Base-by-base conservation (phyloP, 35 echinoderm and acorn worm genomes). In the Heliocidaris tuberculata region DNA sequence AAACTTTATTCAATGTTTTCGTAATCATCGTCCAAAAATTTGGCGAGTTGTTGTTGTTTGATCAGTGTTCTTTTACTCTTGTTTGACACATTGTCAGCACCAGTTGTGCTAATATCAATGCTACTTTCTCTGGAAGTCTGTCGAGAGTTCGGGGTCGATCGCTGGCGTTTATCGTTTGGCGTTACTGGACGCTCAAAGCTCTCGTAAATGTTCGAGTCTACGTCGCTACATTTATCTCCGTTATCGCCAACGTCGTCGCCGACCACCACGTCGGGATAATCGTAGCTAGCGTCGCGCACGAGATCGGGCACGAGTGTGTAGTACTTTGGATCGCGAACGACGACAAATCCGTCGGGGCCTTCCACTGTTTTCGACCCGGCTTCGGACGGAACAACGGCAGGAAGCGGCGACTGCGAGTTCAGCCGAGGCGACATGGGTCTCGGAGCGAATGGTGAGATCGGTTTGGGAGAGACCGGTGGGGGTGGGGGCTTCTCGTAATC, bases 11-110 rank as follows among this genome's bases (percentile, higher is more conserved):
- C 91, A 30, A 93, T 21, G 30, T 93, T 93, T 15, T 93, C 91
- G 47, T 93, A 93, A 50, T 93, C 91, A 59, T 93, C 91, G n/a
- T 93, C 91, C 30, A 93, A 50, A 48, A 93, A 93, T 59, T 59
- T 93, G 7, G 48, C 91, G 12, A 93, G 30, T 6, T 93, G 91
- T 59, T 93, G 48, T 31, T 93, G 91, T 59, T 93, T 93, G 91
- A 93, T 30, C 9, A 59, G 13, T 59, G 48, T 49, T 13, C 16
- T 30, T 30, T 19, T 31, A 31, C 50, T 29, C 91, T 30, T 91
- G 1, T 24, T 93, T 12, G 48, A 2, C 12, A 16, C 47, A n/a
- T 17, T 78, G 27, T 78, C 65, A 78, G 27, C 2, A 6, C 27
- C 2, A 19, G 65, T 19, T 4, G 15, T 27, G 7, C 12, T 71